These are phyloP conservation scores for Melanostoma mellinum DNA, from an alignment of 2,888 invertebrate species.

Conservation along the genomic window DNA sequence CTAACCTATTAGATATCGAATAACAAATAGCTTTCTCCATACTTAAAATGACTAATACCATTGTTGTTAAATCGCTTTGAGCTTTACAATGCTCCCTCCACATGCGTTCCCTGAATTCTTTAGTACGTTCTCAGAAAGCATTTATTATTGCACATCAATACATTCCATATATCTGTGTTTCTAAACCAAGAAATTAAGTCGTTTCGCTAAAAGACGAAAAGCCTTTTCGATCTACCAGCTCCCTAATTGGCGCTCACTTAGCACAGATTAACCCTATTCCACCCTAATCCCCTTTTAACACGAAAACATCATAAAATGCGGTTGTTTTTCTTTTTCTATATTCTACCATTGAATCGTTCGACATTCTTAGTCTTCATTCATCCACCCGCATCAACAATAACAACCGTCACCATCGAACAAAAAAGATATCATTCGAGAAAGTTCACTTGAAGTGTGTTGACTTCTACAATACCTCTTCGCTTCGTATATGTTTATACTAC, in stretches of 20 bases:
- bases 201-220: neutral
- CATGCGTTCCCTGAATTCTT: too few species aligned
- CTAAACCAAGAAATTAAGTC: neutral
- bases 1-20: too few species aligned
- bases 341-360: slow-evolving; percentile 25
- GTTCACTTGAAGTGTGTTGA: slow-evolving; percentile 63
- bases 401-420: slow-evolving; percentile 33
- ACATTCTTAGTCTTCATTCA: slow-evolving; percentile 59
- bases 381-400: slow-evolving; percentile 33
- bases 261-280: slow-evolving; percentile 56
- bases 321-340: slow-evolving; percentile 12
- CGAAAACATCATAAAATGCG: slow-evolving; percentile 58
- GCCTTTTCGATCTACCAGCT: slow-evolving; percentile 49
- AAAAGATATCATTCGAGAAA: slow-evolving; percentile 57
- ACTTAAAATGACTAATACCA: too few species aligned
- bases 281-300: slow-evolving; percentile 56
- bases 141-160: too few species aligned
- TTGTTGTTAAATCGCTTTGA: too few species aligned
- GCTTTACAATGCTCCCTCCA: too few species aligned
- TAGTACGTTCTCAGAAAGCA: too few species aligned
- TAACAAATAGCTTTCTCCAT: too few species aligned
- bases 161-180: too few species aligned
- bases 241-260: slow-evolving; percentile 60
- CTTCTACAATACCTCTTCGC: slow-evolving; percentile 20
- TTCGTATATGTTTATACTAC: neutral